Evolutionary conservation across 2,797 vertebrate species (phyloP).

Genomic region (Leptatherina wallacei): DNA sequence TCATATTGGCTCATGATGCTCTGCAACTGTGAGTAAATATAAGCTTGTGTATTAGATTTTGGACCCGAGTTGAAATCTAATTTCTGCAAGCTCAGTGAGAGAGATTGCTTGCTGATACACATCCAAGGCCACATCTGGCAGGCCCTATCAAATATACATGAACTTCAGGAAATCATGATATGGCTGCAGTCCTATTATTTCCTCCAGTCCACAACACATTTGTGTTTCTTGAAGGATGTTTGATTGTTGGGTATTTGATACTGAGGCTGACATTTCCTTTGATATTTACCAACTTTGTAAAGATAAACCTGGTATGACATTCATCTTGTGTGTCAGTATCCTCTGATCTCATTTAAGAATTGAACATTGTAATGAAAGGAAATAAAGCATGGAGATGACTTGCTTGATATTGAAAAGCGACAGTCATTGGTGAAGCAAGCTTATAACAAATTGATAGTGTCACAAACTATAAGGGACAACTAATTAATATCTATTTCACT

Average conservation of each 20-base stretch:
- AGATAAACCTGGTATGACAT: slow-evolving; percentile 47
- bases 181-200: slow-evolving; percentile 58
- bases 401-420: slow-evolving; percentile 74
- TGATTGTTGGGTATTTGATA: slow-evolving; percentile 33
- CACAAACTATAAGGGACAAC: slow-evolving; percentile 75
- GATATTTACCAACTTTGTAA: slow-evolving; percentile 56
- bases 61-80: slow-evolving; percentile 77
- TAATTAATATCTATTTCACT: slow-evolving; percentile 76
- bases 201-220: slow-evolving; percentile 38
- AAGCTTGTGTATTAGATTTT: slow-evolving; percentile 80
- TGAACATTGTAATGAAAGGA: slow-evolving; percentile 62
- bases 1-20: slow-evolving; percentile 77
- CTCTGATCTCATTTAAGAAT: slow-evolving; percentile 57
- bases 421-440: slow-evolving; percentile 68
- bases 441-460: slow-evolving; percentile 80
- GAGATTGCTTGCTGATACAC: slow-evolving; percentile 73
- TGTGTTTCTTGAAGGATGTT: slow-evolving; percentile 25
- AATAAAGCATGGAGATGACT: slow-evolving; percentile 70
- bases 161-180: slow-evolving; percentile 66
- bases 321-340: slow-evolving; percentile 9
- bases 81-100: slow-evolving; percentile 70
- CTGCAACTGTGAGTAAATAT: slow-evolving; percentile 80
- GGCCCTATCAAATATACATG: slow-evolving; percentile 79
- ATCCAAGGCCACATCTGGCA: slow-evolving; percentile 76
- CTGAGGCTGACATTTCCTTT: slow-evolving; percentile 51